Percentiles rank a stretch among this genome's conserved stretches.
These are phyloP conservation scores for Rhagologus leucostigma DNA, from an alignment of 2,113 vertebrate species.

Conservation along the genomic window DNA sequence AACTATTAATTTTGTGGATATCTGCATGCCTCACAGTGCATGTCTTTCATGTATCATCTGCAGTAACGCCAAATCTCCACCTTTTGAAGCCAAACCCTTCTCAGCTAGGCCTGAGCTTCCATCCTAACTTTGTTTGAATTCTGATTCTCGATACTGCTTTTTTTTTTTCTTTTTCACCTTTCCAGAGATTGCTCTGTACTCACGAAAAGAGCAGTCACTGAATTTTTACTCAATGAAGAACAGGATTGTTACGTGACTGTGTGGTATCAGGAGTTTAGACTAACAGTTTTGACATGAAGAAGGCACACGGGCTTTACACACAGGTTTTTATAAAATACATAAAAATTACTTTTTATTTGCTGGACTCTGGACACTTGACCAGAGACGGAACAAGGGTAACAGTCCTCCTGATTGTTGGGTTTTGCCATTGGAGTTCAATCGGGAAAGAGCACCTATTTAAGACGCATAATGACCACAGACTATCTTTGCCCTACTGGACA, in stretches of 20 bases:
- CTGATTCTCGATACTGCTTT: background rate
- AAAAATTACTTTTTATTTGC: background rate
- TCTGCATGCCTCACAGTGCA: background rate
- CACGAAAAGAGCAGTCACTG: background rate
- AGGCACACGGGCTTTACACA: rapidly evolving
- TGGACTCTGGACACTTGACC: background rate
- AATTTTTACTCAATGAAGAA: background rate
- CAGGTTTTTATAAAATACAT: rapidly evolving
- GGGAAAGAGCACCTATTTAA: background rate
- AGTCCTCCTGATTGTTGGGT: background rate
- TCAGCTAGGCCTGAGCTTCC: background rate
- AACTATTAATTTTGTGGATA: background rate
- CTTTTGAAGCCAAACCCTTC: background rate
- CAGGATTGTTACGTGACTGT: rapidly evolving
- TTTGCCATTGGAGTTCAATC: background rate
- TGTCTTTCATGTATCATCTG: background rate
- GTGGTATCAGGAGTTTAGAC: background rate
- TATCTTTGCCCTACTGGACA: background rate
- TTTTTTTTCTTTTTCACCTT: background rate
- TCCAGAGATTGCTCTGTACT: background rate
- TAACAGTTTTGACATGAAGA: background rate
- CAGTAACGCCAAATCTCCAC: background rate
- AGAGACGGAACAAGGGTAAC: background rate
- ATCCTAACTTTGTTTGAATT: background rate
- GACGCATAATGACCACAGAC: background rate